Evolutionary conservation across 2,113 vertebrate species (phyloP), one percentile per base, ranked within the genome.

Genomic region (Plotosus lineatus): DNA sequence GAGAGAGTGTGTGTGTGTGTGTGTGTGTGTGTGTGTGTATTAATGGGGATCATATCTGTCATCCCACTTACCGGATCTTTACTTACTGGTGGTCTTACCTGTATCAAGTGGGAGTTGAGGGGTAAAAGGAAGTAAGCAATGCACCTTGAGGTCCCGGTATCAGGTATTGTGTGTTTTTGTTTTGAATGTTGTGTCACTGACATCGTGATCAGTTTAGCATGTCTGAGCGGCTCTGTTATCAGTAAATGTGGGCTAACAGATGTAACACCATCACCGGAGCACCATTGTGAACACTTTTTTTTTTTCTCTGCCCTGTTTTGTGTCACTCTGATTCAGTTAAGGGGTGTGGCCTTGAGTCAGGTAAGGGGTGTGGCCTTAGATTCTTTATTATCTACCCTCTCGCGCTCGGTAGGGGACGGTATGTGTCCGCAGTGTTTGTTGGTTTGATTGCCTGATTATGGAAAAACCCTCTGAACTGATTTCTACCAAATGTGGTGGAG

Each of bases 1-100:
- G n/a, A n/a, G n/a, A n/a, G n/a, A n/a, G n/a, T n/a, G 65, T 68
- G 63, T 66, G 63, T 53, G 19, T 17, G 58, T 78, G 81, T 69
- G 50, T 55, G 28, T 82, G 71, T 58, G 19, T 51, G 63, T 76
- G 38, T 71, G 42, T 19, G 55, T n/a, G 21, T 65, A 58, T 7
- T 7, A 7, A 12, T n/a, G n/a, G n/a, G n/a, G n/a, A n/a, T n/a
- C 69, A 42, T n/a, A 48, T 28, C n/a, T 58, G 21, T 66, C 63
- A 42, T 36, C 38, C 38, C 63, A 42, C 33, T 66, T n/a, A 65
- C 23, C 17, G 4, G 38, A 66, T 66, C 36, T 66, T n/a, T 42
- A 28, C 12, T 46, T 28, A 69, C 9, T 46, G 40, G 12, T 28
- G 66, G 12, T 69, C 66, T 69, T 46, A 46, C 42, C 66, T 69